phyloP scores from a whole-genome alignment of 2,888 invertebrate genomes.

The Onchidella celtica region DNA sequence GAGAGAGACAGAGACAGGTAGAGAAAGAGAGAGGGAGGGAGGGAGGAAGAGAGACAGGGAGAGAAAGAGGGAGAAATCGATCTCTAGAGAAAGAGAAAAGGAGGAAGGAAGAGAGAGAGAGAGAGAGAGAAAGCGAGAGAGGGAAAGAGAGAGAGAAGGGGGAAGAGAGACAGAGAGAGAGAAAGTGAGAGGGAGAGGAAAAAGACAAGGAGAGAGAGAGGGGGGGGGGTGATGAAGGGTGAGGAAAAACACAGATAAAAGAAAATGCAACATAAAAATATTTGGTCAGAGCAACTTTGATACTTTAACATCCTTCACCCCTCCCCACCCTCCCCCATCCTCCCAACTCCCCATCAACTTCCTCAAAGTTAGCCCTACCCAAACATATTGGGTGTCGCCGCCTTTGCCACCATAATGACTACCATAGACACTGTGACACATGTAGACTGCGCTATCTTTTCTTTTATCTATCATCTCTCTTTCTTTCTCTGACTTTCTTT shows the following conservation, averaged over 20 bases:
- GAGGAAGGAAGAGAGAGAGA: neutral
- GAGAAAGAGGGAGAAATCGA: neutral
- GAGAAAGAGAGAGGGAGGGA: neutral
- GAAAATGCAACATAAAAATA: too few species aligned
- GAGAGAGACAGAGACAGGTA: neutral
- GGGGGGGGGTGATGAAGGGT: neutral
- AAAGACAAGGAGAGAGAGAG: constrained; percentile 6
- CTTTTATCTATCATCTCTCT: constrained; percentile 19
- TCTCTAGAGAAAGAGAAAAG: constrained; percentile 11
- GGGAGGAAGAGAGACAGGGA: neutral
- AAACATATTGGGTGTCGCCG: too few species aligned
- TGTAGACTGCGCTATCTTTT: neutral
- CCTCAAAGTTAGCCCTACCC: too few species aligned
- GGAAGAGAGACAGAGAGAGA: neutral
- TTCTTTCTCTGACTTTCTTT: constrained; percentile 26
- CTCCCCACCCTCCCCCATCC: too few species aligned
- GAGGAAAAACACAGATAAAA: constrained; percentile 19
- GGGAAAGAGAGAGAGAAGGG: constrained; percentile 26
- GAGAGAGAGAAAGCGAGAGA: neutral
- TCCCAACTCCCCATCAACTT: too few species aligned
- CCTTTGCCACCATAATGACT: too few species aligned
- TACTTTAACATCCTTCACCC: too few species aligned
- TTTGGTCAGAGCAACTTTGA: too few species aligned
- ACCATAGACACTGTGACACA: too few species aligned
- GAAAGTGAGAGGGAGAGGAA: neutral